Conservation (phyloP, 2,113 vertebrate genomes). For the Coptodon bakossiorum region DNA sequence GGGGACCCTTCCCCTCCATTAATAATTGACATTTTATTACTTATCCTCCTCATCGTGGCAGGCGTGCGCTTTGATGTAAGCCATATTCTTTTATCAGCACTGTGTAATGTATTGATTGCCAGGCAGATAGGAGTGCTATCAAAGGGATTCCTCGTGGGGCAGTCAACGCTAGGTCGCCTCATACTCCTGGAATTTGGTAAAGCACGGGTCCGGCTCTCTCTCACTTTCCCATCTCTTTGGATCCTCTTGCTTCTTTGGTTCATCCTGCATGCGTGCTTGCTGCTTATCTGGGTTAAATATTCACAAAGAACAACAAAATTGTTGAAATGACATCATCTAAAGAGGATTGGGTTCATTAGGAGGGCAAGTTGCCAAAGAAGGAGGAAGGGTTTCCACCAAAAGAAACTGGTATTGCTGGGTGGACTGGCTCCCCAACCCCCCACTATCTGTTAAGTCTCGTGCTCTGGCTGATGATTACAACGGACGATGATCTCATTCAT, state of each 20-base stretch:
- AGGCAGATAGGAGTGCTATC: slow-evolving; percentile 63
- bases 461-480: slow-evolving; percentile 21
- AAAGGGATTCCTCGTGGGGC: slow-evolving; percentile 69
- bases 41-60: slow-evolving; percentile 39
- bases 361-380: background rate
- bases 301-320: slow-evolving; percentile 34
- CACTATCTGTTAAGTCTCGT: slow-evolving; percentile 1
- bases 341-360: background rate
- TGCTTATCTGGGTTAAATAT: slow-evolving; percentile 38
- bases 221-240: background rate
- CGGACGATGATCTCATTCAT: slow-evolving; percentile 54
- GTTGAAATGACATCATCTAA: slow-evolving; percentile 47
- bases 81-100: slow-evolving; percentile 57
- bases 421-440: background rate
- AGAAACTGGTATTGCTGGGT: background rate
- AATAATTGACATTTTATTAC: slow-evolving; percentile 70
- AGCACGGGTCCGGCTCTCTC: slow-evolving; percentile 3
- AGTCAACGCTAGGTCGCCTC: slow-evolving; percentile 58
- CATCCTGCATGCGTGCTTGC: background rate
- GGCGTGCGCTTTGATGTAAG: slow-evolving; percentile 64
- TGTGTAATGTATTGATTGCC: slow-evolving; percentile 60
- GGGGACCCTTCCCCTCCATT: slow-evolving; percentile 66
- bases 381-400: background rate
- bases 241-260: background rate
- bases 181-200: slow-evolving; percentile 65